phyloP scores from a whole-genome alignment of 64 coral and sea anemone species.

The Pocillopora verrucosa region DNA sequence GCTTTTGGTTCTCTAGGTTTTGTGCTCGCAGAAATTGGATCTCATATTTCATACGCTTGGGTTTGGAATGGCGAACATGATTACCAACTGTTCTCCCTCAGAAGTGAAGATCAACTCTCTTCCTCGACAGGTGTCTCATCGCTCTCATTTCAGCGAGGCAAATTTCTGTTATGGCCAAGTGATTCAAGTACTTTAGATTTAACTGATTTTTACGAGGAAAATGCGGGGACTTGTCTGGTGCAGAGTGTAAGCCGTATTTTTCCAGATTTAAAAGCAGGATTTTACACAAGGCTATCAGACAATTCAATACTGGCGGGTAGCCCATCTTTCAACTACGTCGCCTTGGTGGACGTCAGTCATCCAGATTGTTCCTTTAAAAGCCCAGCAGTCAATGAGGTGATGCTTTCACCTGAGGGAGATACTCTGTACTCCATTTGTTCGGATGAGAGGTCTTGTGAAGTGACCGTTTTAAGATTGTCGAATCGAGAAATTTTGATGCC shows the following conservation, averaged over 20 bases:
- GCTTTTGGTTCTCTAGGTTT: too few species aligned
- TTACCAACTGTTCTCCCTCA: too few species aligned
- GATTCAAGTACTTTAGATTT: too few species aligned
- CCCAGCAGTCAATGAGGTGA: not conserved
- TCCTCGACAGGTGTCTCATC: too few species aligned
- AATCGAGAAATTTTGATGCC: not conserved
- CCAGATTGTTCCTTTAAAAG: too few species aligned
- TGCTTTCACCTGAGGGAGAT: constrained; percentile 1
- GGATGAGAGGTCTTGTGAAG: not conserved
- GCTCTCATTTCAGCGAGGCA: not conserved
- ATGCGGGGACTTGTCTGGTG: not conserved
- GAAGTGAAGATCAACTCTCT: too few species aligned
- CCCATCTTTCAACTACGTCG: not conserved
- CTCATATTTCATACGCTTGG: too few species aligned
- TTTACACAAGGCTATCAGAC: not conserved
- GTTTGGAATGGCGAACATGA: too few species aligned
- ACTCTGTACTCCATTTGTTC: not conserved
- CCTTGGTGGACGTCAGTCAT: not conserved
- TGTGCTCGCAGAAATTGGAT: too few species aligned
- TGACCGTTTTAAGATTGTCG: not conserved
- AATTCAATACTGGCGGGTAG: not conserved
- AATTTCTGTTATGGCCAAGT: not conserved
- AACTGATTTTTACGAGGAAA: not conserved
- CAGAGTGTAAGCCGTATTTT: not conserved
- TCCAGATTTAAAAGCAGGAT: not conserved